Evolutionary conservation across 2,888 invertebrate genomes (phyloP).

Genomic region (Melanargia galathea): DNA sequence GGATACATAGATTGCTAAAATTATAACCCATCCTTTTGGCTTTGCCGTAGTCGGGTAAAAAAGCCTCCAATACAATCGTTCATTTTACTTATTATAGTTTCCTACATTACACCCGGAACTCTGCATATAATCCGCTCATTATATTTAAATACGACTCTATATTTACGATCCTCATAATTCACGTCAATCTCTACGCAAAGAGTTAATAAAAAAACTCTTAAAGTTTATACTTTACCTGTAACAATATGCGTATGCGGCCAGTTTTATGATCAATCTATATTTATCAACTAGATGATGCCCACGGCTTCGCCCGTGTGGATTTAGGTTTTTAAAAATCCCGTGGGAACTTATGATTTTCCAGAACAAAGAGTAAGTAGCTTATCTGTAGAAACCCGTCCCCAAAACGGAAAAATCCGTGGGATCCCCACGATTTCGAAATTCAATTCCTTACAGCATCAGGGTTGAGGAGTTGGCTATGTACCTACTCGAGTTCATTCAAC

Average conservation of each 20-base stretch:
- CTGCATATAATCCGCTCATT: neutral
- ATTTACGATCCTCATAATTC: constrained; percentile 28
- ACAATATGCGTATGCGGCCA: constrained; percentile 15
- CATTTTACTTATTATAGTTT: neutral
- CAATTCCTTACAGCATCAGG: no score
- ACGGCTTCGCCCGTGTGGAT: neutral
- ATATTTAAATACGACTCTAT: constrained; percentile 13
- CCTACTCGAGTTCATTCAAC: no score
- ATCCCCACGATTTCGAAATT: no score
- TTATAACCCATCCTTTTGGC: no score
- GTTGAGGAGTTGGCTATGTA: no score
- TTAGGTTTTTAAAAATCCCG: no score
- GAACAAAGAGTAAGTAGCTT: no score
- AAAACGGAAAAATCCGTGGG: no score
- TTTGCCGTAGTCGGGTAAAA: no score
- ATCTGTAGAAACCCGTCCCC: no score
- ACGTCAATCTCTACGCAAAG: constrained; percentile 25
- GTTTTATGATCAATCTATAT: neutral
- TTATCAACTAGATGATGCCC: neutral
- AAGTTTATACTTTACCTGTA: constrained; percentile 21
- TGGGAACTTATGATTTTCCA: no score
- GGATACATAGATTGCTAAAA: no score
- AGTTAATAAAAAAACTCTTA: constrained; percentile 29
- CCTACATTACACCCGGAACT: constrained; percentile 26
- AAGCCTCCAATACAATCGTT: neutral